Percentiles rank a stretch among this genome's conserved stretches.
Conservation (phyloP, 2,113 vertebrate species). For the Manacus vitellinus region DNA sequence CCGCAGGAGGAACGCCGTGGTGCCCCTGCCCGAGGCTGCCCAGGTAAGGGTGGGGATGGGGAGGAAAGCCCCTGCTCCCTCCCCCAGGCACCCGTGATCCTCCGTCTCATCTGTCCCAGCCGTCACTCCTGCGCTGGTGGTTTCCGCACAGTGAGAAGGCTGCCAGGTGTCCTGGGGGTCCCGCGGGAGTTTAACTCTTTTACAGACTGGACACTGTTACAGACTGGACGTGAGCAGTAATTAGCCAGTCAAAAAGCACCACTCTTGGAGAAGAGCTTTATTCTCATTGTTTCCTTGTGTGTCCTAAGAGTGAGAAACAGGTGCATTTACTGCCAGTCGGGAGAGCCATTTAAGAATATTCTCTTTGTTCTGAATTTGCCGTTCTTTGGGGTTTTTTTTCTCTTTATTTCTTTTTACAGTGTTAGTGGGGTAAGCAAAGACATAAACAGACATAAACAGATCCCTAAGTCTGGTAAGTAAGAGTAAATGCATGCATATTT, state of each 20-base stretch:
- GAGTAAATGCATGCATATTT: not conserved
- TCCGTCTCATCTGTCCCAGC: not conserved
- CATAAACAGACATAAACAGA: not conserved
- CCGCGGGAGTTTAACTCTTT: not conserved
- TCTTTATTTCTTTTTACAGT: not conserved
- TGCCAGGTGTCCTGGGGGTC: not conserved
- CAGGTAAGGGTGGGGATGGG: not conserved
- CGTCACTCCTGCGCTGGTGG: rapidly evolving
- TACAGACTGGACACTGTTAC: not conserved
- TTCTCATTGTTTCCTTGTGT: not conserved
- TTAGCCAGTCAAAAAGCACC: not conserved
- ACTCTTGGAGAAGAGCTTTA: not conserved
- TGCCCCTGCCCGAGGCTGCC: not conserved
- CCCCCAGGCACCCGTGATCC: rapidly evolving
- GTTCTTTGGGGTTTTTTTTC: rapidly evolving
- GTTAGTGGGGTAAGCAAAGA: not conserved
- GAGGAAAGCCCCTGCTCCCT: not conserved
- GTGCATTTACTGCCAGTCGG: not conserved
- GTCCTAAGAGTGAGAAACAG: not conserved
- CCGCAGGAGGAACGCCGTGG: conserved; percentile 83
- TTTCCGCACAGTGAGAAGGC: not conserved
- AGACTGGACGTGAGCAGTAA: rapidly evolving
- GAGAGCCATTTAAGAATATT: not conserved
- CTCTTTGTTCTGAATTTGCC: not conserved
- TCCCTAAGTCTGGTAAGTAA: not conserved